A percentile compares a stretch with the other conserved stretches of the same genome.
Evolutionary conservation across 2,797 vertebrate species (phyloP).

Genomic region (Mormyrus hasselquistii): DNA sequence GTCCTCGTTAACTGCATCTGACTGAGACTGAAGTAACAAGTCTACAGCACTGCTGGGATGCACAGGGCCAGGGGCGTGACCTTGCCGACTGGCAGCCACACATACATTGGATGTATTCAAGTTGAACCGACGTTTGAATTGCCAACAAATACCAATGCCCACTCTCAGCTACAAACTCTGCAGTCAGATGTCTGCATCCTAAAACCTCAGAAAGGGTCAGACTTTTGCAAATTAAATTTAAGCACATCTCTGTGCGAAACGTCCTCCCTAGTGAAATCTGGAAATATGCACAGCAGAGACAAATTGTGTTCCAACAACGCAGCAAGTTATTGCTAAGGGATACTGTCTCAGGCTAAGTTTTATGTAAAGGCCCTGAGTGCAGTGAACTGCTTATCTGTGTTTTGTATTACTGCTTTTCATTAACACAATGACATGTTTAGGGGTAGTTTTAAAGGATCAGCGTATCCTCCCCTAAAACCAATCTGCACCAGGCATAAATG

Average conservation of each 20-base stretch:
- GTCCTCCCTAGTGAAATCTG: background rate
- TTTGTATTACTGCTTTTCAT: background rate
- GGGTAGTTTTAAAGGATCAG: background rate
- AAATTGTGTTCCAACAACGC: background rate
- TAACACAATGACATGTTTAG: background rate
- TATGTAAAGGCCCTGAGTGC: background rate
- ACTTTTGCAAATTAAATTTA: background rate
- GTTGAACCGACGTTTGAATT: background rate
- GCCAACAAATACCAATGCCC: background rate
- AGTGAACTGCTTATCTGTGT: background rate
- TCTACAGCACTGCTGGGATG: background rate
- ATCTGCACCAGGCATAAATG: background rate
- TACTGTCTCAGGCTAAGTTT: background rate
- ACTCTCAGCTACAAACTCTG: background rate
- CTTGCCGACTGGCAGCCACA: background rate
- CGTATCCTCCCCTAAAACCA: background rate
- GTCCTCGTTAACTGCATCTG: background rate
- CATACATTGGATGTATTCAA: constrained; percentile 6
- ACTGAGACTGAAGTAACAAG: constrained; percentile 5
- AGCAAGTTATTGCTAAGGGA: constrained; percentile 2
- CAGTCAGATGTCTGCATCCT: background rate
- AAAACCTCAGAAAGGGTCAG: background rate
- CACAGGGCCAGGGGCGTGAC: background rate
- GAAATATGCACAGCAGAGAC: background rate
- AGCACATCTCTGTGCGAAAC: background rate